These are phyloP conservation scores for Bhutanitis thaidina DNA, from an alignment of 2,888 invertebrate genomes.

Conservation along the genomic window DNA sequence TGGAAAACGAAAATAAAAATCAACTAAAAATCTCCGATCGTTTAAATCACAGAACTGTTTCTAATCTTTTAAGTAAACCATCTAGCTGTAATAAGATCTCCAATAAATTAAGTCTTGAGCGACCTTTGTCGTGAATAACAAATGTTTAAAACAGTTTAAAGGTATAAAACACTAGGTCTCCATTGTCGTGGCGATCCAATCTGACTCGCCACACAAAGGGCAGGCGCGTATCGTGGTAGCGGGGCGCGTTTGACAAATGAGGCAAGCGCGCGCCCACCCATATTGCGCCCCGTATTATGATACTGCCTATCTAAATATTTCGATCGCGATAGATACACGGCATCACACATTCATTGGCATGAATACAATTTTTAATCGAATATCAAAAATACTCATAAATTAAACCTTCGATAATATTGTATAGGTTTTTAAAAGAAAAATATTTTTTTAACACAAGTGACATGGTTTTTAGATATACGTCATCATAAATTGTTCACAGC, in stretches of 20 bases:
- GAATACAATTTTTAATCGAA: too few species aligned
- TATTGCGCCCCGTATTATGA: conserved; percentile 32
- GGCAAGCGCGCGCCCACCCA: conserved; percentile 56
- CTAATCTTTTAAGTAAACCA: conserved; percentile 24
- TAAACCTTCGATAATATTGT: too few species aligned
- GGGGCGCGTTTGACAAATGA: conserved; percentile 62
- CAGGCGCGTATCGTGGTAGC: conserved; percentile 64
- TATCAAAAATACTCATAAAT: too few species aligned
- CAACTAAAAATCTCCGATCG: background rate
- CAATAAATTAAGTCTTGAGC: conserved; percentile 33
- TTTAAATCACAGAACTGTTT: conserved; percentile 14
- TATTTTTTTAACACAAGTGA: too few species aligned
- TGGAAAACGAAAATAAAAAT: too few species aligned
- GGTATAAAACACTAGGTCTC: conserved; percentile 55
- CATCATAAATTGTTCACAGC: too few species aligned
- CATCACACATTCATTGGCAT: background rate
- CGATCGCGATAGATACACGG: conserved; percentile 16
- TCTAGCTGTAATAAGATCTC: conserved; percentile 39
- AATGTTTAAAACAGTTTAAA: conserved; percentile 69
- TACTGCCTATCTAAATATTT: conserved; percentile 14
- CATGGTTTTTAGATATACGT: too few species aligned
- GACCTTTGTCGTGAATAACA: conserved; percentile 43
- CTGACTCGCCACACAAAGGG: conserved; percentile 48
- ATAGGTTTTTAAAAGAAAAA: too few species aligned
- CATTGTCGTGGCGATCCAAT: conserved; percentile 60